A percentile compares a stretch with the other conserved stretches of the same genome.
These are phyloP conservation scores for Lepus timidus DNA, from an alignment of 2,113 vertebrate genomes.

Conservation along the genomic window DNA sequence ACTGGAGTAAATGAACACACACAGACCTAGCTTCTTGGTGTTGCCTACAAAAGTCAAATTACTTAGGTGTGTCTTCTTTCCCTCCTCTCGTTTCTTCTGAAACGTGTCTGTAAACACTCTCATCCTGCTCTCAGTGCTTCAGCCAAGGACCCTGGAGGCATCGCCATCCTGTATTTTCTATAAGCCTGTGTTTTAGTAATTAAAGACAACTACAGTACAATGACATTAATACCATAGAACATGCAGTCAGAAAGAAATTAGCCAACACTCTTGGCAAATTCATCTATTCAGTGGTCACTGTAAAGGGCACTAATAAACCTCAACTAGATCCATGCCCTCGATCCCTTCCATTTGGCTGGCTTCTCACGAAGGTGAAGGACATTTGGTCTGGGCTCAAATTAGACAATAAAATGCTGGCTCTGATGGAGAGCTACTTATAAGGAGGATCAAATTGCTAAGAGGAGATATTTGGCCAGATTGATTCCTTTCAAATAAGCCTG, in stretches of 20 bases:
- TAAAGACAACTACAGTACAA: not conserved
- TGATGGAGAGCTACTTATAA: slow-evolving; percentile 37
- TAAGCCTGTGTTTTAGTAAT: not conserved
- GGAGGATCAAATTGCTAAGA: slow-evolving; percentile 60
- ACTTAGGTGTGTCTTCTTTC: not conserved
- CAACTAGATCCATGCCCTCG: accelerated
- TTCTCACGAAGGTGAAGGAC: slow-evolving; percentile 61
- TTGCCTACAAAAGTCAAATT: not conserved
- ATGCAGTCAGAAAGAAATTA: not conserved
- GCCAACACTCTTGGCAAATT: not conserved
- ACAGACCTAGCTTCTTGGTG: not conserved
- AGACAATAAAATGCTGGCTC: slow-evolving; percentile 34
- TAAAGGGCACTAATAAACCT: not conserved
- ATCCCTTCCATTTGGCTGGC: not conserved
- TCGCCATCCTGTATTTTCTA: not conserved
- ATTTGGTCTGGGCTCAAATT: slow-evolving; percentile 27
- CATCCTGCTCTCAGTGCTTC: not conserved
- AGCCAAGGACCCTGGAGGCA: not conserved
- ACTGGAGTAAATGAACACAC: slow-evolving; percentile 30
- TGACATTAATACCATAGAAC: not conserved
- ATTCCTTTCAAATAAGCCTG: slow-evolving; percentile 50
- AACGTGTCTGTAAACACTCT: not conserved
- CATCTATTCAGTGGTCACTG: not conserved
- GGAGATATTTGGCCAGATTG: slow-evolving; percentile 37
- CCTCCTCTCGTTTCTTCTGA: not conserved